phyloP scores from a whole-genome alignment of 2,888 invertebrate genomes.

The Amorpha juglandis region DNA sequence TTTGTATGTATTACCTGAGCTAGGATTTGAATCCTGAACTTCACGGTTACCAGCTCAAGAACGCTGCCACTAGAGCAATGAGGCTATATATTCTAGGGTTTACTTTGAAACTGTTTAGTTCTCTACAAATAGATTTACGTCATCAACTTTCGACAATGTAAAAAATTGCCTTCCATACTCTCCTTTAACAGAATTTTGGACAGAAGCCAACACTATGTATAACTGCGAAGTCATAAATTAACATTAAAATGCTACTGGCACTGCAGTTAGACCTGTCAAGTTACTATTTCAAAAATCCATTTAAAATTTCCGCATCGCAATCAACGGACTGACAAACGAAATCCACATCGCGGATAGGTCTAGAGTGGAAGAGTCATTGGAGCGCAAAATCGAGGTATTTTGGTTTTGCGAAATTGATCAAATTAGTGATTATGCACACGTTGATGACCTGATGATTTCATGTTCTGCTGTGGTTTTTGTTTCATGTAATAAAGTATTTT shows the following conservation, averaged over 20 bases:
- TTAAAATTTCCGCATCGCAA: constrained; percentile 10
- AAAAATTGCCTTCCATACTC: constrained; percentile 14
- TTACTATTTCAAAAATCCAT: constrained; percentile 13
- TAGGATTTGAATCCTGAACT: too few species aligned
- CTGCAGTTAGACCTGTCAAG: constrained; percentile 20
- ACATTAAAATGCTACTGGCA: constrained; percentile 7
- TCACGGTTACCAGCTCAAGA: too few species aligned
- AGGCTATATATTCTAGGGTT: too few species aligned
- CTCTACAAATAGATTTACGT: not conserved
- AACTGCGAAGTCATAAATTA: constrained; percentile 7
- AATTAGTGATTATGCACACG: not conserved
- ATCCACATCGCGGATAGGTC: not conserved
- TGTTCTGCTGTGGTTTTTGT: too few species aligned
- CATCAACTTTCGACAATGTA: constrained; percentile 12
- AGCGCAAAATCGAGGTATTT: not conserved
- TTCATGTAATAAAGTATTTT: too few species aligned
- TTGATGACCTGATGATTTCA: too few species aligned
- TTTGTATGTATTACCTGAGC: too few species aligned
- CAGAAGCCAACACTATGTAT: constrained; percentile 12
- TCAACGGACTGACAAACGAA: constrained; percentile 5
- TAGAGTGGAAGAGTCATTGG: constrained; percentile 12
- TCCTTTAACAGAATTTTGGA: constrained; percentile 15
- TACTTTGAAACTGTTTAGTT: not conserved
- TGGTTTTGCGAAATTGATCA: constrained; percentile 5
- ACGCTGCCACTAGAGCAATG: too few species aligned